These are phyloP conservation scores for Rhopalosiphum nymphaeae DNA, from an alignment of 2,888 invertebrate species.

Conservation along the genomic window DNA sequence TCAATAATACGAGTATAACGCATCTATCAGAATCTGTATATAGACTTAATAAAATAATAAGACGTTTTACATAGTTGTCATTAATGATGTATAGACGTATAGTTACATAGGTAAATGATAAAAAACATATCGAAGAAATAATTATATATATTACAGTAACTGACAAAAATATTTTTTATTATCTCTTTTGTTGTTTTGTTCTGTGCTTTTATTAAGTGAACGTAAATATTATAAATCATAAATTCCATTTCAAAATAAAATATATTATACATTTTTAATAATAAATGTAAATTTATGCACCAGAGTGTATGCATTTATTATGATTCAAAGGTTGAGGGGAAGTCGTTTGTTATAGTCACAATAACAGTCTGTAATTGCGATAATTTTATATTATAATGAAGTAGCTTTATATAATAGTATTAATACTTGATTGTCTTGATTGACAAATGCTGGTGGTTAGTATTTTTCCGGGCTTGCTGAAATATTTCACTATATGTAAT, in stretches of 20 bases:
- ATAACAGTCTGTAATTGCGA: not conserved
- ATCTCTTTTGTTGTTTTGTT: not conserved
- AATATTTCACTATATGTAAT: not conserved
- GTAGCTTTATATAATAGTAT: no score
- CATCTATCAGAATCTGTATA: not conserved
- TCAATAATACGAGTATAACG: no score
- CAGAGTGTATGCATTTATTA: not conserved
- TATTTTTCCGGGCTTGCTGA: not conserved
- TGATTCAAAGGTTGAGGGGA: not conserved
- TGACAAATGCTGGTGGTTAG: not conserved
- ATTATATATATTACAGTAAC: not conserved
- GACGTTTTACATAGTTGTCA: not conserved
- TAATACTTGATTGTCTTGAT: no score
- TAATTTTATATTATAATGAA: not conserved
- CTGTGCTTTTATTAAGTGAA: not conserved
- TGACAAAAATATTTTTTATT: not conserved
- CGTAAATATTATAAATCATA: not conserved
- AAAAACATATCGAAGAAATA: not conserved
- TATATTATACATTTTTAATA: not conserved
- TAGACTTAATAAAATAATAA: not conserved
- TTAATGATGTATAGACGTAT: not conserved
- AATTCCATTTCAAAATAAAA: not conserved
- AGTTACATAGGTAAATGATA: not conserved
- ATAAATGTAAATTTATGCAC: not conserved
- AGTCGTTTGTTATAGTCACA: not conserved